Percentiles rank a stretch among this genome's conserved stretches.
These are phyloP conservation scores for Ophion slaviceki DNA, from an alignment of 2,888 invertebrate species.

Conservation along the genomic window DNA sequence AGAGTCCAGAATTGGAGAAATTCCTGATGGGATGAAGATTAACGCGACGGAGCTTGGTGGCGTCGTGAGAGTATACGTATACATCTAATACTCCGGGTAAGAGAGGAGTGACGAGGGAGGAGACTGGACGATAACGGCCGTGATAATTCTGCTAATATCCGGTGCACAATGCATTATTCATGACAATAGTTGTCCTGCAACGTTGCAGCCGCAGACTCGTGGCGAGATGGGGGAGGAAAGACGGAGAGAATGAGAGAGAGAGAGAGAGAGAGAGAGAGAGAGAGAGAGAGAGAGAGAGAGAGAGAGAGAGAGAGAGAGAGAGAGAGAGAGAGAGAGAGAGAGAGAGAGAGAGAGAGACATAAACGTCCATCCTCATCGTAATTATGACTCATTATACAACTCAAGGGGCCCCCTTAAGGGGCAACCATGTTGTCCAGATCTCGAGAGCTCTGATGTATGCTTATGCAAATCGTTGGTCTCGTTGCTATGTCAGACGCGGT, in stretches of 20 bases:
- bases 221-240: background rate
- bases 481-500: slow-evolving; percentile 28
- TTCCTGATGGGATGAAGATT: slow-evolving; percentile 29
- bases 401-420: slow-evolving; percentile 54
- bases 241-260: background rate
- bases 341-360: slow-evolving; percentile 51
- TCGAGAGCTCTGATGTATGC: slow-evolving; percentile 64
- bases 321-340: background rate
- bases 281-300: slow-evolving; percentile 45
- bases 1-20: slow-evolving; percentile 27
- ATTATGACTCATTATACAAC: slow-evolving; percentile 69
- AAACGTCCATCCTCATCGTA: slow-evolving; percentile 64
- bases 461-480: slow-evolving; percentile 66
- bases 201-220: slow-evolving; percentile 31
- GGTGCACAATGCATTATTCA: slow-evolving; percentile 60
- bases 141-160: slow-evolving; percentile 64
- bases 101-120: background rate
- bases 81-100: background rate
- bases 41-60: slow-evolving; percentile 22
- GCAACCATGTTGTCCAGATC: slow-evolving; percentile 60
- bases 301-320: slow-evolving; percentile 44
- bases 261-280: slow-evolving; percentile 1
- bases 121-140: slow-evolving; percentile 32
- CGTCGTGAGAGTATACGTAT: slow-evolving; percentile 18
- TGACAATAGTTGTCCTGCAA: slow-evolving; percentile 57